Evolutionary conservation across 2,888 invertebrate genomes (phyloP).

Genomic region (Actias luna): DNA sequence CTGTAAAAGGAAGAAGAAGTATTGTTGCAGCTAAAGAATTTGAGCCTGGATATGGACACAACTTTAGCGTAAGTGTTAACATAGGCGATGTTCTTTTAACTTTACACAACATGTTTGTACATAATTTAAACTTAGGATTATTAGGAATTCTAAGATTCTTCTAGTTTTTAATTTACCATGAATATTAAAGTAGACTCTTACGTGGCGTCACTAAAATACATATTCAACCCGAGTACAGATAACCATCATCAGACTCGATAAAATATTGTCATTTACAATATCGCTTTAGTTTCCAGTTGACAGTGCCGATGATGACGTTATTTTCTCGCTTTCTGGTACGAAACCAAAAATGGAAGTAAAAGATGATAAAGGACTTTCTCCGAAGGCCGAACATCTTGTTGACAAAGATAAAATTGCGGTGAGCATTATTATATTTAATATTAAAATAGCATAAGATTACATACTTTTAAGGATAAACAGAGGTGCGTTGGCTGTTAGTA

Average conservation of each 20-base stretch:
- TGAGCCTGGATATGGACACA: slow-evolving; percentile 30
- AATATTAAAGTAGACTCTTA: too few species aligned
- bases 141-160: not conserved
- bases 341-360: slow-evolving; percentile 33
- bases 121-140: not conserved
- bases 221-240: not conserved
- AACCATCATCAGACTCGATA: not conserved
- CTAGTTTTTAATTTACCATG: not conserved
- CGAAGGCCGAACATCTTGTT: slow-evolving; percentile 29
- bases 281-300: slow-evolving; percentile 47
- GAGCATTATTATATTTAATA: slow-evolving; percentile 26
- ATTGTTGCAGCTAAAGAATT: slow-evolving; percentile 25
- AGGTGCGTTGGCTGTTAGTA: not conserved
- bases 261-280: not conserved
- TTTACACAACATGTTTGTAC: not conserved
- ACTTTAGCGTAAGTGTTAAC: slow-evolving; percentile 36
- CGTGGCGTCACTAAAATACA: not conserved
- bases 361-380: slow-evolving; percentile 37
- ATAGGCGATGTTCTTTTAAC: slow-evolving; percentile 1
- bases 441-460: slow-evolving; percentile 11
- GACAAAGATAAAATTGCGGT: slow-evolving; percentile 34
- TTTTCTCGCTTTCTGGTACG: slow-evolving; percentile 42
- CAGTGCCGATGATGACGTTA: slow-evolving; percentile 32
- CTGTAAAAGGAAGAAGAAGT: slow-evolving; percentile 35
- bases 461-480: not conserved